Base-by-base conservation (phyloP, 2,797 vertebrate genomes). In the Cyprinodon diabolis region DNA sequence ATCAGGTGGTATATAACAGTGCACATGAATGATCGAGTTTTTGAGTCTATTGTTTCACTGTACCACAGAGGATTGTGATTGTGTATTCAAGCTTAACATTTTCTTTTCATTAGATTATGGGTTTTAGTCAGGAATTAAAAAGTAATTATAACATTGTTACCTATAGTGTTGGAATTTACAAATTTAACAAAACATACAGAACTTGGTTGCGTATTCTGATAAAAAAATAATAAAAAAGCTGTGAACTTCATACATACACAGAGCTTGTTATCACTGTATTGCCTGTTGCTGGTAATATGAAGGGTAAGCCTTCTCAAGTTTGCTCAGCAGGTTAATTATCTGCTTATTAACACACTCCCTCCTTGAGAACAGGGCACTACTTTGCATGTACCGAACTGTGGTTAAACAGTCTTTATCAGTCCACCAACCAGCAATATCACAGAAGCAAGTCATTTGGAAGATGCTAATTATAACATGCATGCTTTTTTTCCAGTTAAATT, bases 311-410 rank as follows among this genome's bases (percentile, higher is more conserved):
- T 37, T 1, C 45, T 49, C 17, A 6, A 4, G 30, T 40, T 47
- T 70, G 9, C 56, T 71, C 69, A 37, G 56, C 15, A 58, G 43
- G 69, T 48, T 43, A 45, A 73, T 54, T 54, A 66, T 40, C 71
- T 56, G 11, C 40, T 66, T 63, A 40, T 65, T 40, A 30, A 9
- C n/a, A 8, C 51, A 48, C 62, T 17, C 15, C 30, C 12, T 58
- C 37, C 25, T 25, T 56, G 14, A 21, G 6, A 56, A 21, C 40
- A 35, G 15, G 55, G 48, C 48, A 54, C 21, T 15, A 21, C 30
- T 23, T 30, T 66, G 4, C 62, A 30, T 23, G 37, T 60, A 37
- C 58, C 13, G 35, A 19, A 13, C 25, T 35, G 57, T 60, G 58
- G 13, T 66, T 45, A 62, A 62, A n/a, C 23, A 47, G 37, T 47